Conservation (phyloP, 2,888 invertebrate species). For the Yponomeuta malinellus region DNA sequence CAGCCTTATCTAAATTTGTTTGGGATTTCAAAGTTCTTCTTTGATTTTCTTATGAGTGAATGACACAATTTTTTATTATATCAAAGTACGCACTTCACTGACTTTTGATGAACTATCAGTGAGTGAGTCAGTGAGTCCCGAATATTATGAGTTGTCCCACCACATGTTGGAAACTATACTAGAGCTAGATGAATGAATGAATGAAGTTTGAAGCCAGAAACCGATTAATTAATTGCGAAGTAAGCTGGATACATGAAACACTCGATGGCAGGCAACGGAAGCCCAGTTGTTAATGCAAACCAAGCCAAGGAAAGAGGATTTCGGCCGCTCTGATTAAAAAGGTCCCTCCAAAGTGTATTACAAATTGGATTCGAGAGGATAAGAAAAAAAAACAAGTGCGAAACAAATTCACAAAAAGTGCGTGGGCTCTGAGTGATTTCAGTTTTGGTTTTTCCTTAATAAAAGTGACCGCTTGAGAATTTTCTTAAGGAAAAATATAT, state of each 20-base stretch:
- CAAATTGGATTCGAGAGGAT: slow-evolving; percentile 39
- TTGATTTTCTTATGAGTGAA: too few relatives aligned
- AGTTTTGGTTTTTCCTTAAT: not conserved
- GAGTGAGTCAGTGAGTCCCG: too few relatives aligned
- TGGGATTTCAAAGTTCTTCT: too few relatives aligned
- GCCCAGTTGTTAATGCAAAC: slow-evolving; percentile 36
- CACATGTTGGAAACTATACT: too few relatives aligned
- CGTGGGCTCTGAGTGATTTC: not conserved
- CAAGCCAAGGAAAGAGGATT: slow-evolving; percentile 34
- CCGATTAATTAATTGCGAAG: not conserved
- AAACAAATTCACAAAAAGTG: not conserved
- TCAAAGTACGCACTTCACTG: too few relatives aligned
- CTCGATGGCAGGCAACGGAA: slow-evolving; percentile 15
- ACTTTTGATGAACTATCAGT: too few relatives aligned
- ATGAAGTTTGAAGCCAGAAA: not conserved
- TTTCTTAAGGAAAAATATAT: too few relatives aligned
- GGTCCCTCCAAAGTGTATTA: slow-evolving; percentile 34
- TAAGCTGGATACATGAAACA: not conserved
- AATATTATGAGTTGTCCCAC: too few relatives aligned
- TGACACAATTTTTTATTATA: too few relatives aligned
- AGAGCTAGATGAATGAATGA: too few relatives aligned
- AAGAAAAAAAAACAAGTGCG: slow-evolving; percentile 21
- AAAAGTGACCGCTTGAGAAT: not conserved
- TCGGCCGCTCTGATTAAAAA: slow-evolving; percentile 39
- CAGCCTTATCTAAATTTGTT: too few relatives aligned